These are phyloP conservation scores for Formica aserva DNA, from an alignment of 2,888 invertebrate species.

Conservation along the genomic window DNA sequence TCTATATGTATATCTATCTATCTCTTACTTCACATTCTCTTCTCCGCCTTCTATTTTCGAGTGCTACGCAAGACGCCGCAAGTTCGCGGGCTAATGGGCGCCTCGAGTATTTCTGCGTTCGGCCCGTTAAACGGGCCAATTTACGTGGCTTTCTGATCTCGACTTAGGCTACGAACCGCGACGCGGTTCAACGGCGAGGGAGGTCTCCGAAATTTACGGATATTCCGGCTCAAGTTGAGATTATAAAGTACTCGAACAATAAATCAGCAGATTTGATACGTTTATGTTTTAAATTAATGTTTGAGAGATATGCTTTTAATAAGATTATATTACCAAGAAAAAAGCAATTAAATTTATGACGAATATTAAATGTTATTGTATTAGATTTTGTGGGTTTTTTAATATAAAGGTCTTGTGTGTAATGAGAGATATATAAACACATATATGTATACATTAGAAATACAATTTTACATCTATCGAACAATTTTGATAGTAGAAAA, in stretches of 20 bases:
- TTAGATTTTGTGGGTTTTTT: background rate
- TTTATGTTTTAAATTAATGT: background rate
- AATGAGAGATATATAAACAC: background rate
- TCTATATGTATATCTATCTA: background rate
- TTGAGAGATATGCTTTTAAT: background rate
- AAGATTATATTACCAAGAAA: background rate
- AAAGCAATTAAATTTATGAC: background rate
- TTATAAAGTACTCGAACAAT: background rate
- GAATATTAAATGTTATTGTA: background rate
- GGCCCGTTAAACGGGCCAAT: conserved; percentile 67
- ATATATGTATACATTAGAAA: background rate
- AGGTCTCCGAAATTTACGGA: conserved; percentile 26
- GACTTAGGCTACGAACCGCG: conserved; percentile 16
- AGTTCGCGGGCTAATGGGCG: conserved; percentile 69
- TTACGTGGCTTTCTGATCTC: conserved; percentile 69
- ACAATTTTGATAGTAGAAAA: background rate
- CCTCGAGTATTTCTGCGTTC: conserved; percentile 75
- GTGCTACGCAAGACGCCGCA: conserved; percentile 37
- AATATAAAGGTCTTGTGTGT: background rate
- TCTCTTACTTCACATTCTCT: conserved; percentile 37
- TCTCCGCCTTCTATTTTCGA: conserved; percentile 56
- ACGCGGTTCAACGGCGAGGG: conserved; percentile 21
- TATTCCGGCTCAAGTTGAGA: background rate
- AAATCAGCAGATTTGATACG: background rate
- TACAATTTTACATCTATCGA: background rate